Base-by-base conservation (phyloP, 2,113 vertebrate genomes). In the Sapajus apella region DNA sequence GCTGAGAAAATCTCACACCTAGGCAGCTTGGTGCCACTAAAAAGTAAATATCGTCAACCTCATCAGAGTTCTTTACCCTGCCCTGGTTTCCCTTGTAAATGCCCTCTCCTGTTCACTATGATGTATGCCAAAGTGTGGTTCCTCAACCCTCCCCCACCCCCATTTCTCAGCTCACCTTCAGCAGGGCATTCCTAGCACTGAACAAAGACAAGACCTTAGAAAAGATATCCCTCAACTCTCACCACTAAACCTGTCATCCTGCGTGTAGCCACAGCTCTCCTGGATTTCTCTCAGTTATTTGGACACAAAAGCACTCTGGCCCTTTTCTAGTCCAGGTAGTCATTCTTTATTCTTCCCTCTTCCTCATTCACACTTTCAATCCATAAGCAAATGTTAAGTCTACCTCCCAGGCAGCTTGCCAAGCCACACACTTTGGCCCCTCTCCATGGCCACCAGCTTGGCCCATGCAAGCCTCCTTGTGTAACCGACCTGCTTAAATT, bases 51-150 rank as follows among this genome's bases (percentile, higher is more conserved):
- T 61, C 68, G 43, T 17, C 56, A 87, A 45, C 20, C 37, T 90
- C n/a, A 50, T 14, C 25, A 1, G 55, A 83, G 52, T 43, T 58
- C 87, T 32, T 56, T 21, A 35, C 12, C 30, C 58, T 40, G 43
- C 70, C 91, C 94, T 85, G 50, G 16, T 90, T 95, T 97, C 76
- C 32, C 68, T 25, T 52, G 7, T 20, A 64, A 81, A 77, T 18
- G 3, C 3, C 84, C n/a, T 80, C 43, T 43, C 85, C 35, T 10
- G 18, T 68, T 37, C 14, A 70, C 79, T 86, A 35, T 18, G 79
- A 89, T 40, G 18, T 61, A 83, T 75, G 95, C 92, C 64, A 87
- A 58, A 43, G 64, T 30, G 66, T 47, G 30, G 64, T 18, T 93
- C 32, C 64, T 61, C 17, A 66, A 30, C 58, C 32, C 11, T 30